Conservation (phyloP, 2,113 vertebrate genomes). For the Collichthys lucidus region DNA sequence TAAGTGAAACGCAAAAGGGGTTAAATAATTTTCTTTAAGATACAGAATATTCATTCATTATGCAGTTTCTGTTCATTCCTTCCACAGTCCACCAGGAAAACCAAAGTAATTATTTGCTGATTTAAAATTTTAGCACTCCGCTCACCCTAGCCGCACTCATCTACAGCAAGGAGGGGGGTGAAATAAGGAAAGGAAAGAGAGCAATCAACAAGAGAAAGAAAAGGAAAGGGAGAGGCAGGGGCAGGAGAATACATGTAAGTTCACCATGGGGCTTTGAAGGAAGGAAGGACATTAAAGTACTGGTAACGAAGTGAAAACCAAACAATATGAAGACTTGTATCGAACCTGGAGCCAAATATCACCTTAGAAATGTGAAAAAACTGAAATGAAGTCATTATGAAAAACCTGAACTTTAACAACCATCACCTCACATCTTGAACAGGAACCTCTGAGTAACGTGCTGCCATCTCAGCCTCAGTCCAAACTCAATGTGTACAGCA, state of each 20-base stretch:
- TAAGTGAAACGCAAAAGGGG: constrained; percentile 94
- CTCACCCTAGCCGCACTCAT: constrained; percentile 33
- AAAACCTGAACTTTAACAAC: constrained; percentile 66
- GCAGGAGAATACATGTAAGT: constrained; percentile 41
- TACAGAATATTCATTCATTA: constrained; percentile 91
- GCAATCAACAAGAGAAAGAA: constrained; percentile 60
- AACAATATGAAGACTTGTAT: constrained; percentile 40
- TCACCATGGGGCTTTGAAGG: constrained; percentile 21
- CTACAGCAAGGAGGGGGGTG: constrained; percentile 34
- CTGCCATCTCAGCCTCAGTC: constrained; percentile 47
- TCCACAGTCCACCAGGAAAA: constrained; percentile 90
- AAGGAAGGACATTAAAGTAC: constrained; percentile 48
- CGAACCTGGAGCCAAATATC: constrained; percentile 25
- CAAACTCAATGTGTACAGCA: constrained; percentile 52
- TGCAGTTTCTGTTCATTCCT: constrained; percentile 61
- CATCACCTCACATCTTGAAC: constrained; percentile 33
- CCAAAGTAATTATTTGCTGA: constrained; percentile 69
- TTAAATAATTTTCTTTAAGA: constrained; percentile 96
- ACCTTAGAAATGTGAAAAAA: constrained; percentile 47
- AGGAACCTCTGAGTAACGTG: constrained; percentile 34
- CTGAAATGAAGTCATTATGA: constrained; percentile 63
- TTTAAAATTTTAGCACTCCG: constrained; percentile 42
- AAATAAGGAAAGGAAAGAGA: constrained; percentile 43
- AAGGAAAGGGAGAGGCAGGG: constrained; percentile 37
- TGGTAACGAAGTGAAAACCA: constrained; percentile 34